These are phyloP conservation scores for Eutolmus rufibarbis DNA, from an alignment of 2,888 invertebrate genomes.

Conservation along the genomic window DNA sequence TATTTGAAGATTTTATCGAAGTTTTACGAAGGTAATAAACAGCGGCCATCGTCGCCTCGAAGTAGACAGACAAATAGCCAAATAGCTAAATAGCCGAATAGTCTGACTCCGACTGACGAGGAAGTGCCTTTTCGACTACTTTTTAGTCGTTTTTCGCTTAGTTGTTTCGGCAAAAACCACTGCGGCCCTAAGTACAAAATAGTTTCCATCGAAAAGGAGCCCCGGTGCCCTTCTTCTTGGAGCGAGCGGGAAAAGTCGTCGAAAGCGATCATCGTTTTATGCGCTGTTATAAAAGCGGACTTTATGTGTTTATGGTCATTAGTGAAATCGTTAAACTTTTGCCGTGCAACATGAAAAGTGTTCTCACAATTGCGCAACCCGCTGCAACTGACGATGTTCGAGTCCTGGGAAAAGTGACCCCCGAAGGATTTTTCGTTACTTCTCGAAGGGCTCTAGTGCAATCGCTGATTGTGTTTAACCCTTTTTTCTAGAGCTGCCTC, in stretches of 20 bases:
- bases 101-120: not conserved
- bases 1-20: not conserved
- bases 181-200: not conserved
- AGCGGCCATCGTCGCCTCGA: not conserved
- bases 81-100: not conserved
- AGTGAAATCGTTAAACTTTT: constrained; percentile 44
- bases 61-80: not conserved
- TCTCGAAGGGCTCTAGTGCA: not conserved
- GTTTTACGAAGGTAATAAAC: constrained; percentile 36
- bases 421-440: not conserved
- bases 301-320: constrained; percentile 46
- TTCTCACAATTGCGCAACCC: not conserved
- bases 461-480: not conserved
- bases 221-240: not conserved
- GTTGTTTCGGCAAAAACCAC: not conserved
- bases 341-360: constrained; percentile 23
- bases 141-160: not conserved
- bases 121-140: not conserved
- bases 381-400: not conserved
- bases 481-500: not conserved
- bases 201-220: not conserved
- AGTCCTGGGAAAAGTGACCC: not conserved
- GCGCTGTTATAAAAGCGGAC: constrained; percentile 40
- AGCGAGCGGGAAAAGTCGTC: not conserved
- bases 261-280: constrained; percentile 42